Base-by-base conservation (phyloP, 2,113 vertebrate genomes). In the Camelus bactrianus region DNA sequence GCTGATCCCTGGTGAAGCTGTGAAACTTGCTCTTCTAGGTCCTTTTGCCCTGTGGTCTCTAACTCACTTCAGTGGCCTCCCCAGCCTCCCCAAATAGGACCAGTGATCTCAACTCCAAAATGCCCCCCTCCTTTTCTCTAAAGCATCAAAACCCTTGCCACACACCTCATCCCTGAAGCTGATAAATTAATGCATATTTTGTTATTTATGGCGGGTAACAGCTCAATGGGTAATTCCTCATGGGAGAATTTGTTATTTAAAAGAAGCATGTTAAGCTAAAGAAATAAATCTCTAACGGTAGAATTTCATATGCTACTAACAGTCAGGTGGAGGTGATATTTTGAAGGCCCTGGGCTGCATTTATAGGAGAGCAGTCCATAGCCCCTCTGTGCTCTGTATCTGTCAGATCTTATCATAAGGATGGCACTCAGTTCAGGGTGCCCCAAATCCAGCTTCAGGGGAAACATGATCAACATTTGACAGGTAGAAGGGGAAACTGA, bases 241-340 rank as follows among this genome's bases (percentile, higher is more conserved):
- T 48, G 26, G 58, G 56, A 92, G n/a, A 92, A 24, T 89, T 76
- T 91, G 30, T 86, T 67, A 86, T 83, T 94, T 93, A 91, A 93
- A 94, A 86, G 86, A 86, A 93, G 35, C 24, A 73, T 67, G 42
- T 83, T 80, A 88, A 87, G 6, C 67, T 86, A 64, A 97, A 85
- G 62, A 96, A 85, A 76, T 70, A 70, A 79, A 84, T 69, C 50
- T 87, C 75, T 92, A 50, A 83, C 24, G 58, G 46, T 92, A 56
- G 70, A 90, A 83, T 93, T 94, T 82, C 28, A 42, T 22, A 14
- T 84, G 58, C 46, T 13, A 46, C 17, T 82, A 32, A 77, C 28
- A 81, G 9, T 72, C 58, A 77, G 38, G 22, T 82, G 22, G 58
- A 89, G 77, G 73, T 83, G 85, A 30, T 58, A 94, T 75, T 62